phyloP scores from a whole-genome alignment of 1,140 invertebrate species.

The Acyrthosiphon pisum region DNA sequence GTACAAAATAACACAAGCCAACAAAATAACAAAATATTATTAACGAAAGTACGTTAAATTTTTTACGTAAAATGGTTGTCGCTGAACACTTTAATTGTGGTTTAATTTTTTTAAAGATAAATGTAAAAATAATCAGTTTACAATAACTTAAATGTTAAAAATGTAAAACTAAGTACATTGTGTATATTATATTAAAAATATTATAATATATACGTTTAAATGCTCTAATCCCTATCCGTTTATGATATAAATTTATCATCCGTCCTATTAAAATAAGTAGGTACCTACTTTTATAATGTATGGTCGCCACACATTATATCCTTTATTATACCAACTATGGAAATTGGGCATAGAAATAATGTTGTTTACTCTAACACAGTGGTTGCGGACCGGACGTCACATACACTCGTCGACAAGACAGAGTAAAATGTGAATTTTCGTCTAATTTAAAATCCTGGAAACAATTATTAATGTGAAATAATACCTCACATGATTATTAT shows the following conservation, averaged over 20 bases:
- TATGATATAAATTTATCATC: background rate
- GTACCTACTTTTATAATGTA: background rate
- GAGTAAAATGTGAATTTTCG: background rate
- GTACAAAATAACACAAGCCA: background rate
- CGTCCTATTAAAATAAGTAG: background rate
- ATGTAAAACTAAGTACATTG: background rate
- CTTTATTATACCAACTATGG: background rate
- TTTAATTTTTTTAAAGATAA: background rate
- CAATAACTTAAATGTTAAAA: background rate
- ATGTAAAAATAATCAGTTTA: background rate
- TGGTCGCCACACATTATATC: background rate
- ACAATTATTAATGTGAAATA: background rate
- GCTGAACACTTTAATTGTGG: too few relatives aligned
- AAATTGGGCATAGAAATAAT: background rate
- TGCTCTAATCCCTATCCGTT: background rate
- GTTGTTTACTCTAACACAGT: background rate
- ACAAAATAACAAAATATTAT: background rate
- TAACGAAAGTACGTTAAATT: too few relatives aligned
- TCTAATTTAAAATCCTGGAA: background rate
- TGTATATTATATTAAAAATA: too few relatives aligned
- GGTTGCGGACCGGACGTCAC: background rate
- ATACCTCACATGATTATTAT: background rate
- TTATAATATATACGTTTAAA: too few relatives aligned
- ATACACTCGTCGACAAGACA: background rate
- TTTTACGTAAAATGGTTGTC: too few relatives aligned